Evolutionary conservation across 2,888 invertebrate genomes (phyloP), one percentile per base, ranked within the genome.

Genomic region (Nymphalis c-album): DNA sequence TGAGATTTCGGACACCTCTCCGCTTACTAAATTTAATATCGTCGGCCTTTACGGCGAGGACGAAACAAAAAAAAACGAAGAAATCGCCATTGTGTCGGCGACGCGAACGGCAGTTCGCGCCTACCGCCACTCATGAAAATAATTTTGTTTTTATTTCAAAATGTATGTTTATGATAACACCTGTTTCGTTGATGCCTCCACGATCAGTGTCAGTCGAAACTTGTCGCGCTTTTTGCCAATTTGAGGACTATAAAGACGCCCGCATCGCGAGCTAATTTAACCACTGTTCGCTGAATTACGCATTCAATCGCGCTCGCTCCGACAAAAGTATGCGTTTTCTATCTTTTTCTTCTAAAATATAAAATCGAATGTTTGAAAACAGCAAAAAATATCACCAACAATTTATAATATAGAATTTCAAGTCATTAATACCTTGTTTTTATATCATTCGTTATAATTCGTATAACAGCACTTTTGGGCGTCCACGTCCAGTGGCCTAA

Each of bases 91-190:
- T 92, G 91, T 92, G 91, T 92, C 89, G 91, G 88, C 89, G 84
- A 88, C 88, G 88, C 85, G 91, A 83, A 85, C 86, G 86, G 85
- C 90, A 89, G 88, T 90, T 92, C 91, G 91, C 91, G 91, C 91
- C 91, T 91, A 83, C 91, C 85, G 85, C 90, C 87, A 88, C 91
- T 91, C 91, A 91, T 91, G 92, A 91, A 91, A 91, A 91, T 92
- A 86, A 91, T 90, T 91, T 91, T 90, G 91, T 91, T 91, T 91
- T 92, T 92, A 90, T 91, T 84, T 78, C 87, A 90, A 91, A 91
- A 91, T 89, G 91, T 92, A 91, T 91, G 92, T 92, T 92, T 92
- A 91, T 91, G 91, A 92, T 92, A 92, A 92, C 92, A 92, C 91
- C 91, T 92, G 92, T 91, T 92, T 91, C 90, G 86, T 81, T 86